These are phyloP conservation scores for Drosophila saltans DNA, from an alignment of 1,140 invertebrate genomes.

Conservation along the genomic window DNA sequence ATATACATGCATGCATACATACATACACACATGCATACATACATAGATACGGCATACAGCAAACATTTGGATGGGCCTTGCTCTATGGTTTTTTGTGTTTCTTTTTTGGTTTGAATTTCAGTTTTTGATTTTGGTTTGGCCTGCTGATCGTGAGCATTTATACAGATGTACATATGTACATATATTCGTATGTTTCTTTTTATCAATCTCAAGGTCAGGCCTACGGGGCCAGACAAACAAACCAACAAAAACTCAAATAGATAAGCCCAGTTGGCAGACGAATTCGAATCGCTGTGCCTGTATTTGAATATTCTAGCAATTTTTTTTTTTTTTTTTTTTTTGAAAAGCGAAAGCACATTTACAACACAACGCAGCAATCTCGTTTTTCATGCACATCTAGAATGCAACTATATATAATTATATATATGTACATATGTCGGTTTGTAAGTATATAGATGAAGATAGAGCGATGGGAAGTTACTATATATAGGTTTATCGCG, in stretches of 20 bases:
- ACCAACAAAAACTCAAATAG: conserved; percentile 2
- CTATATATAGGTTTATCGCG: conserved; percentile 9
- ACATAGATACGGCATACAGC: background rate
- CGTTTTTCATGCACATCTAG: background rate
- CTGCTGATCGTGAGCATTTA: conserved; percentile 27
- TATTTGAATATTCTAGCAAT: conserved; percentile 6
- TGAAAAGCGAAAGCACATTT: background rate
- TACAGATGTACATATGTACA: conserved; percentile 18
- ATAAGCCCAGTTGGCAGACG: conserved; percentile 9
- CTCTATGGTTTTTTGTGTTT: conserved; percentile 12
- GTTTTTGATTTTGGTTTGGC: conserved; percentile 15
- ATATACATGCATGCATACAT: conserved; percentile 2
- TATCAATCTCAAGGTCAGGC: conserved; percentile 21
- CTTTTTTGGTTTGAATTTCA: conserved; percentile 35
- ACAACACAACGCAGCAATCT: background rate
- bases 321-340: background rate
- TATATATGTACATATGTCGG: background rate
- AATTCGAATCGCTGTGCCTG: background rate
- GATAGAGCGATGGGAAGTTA: background rate
- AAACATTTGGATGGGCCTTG: background rate
- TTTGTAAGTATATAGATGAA: no score
- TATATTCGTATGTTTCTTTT: background rate
- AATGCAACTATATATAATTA: background rate
- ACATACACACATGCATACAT: background rate
- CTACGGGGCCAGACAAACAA: conserved; percentile 4